Conservation (phyloP, 2,797 vertebrate species). For the Threskiornis aethiopicus region DNA sequence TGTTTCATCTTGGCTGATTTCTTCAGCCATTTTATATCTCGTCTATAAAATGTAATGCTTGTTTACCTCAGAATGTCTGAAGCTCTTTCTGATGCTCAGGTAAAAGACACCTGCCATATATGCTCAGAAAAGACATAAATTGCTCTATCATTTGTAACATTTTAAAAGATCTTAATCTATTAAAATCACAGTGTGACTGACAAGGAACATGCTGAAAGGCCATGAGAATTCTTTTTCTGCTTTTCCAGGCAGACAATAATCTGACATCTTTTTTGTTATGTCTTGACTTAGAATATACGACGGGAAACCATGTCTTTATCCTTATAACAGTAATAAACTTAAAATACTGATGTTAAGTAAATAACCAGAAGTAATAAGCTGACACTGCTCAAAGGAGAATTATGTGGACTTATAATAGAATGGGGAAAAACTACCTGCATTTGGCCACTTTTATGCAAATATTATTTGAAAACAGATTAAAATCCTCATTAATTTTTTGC, state of each 20-base stretch:
- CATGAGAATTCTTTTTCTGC: conserved; percentile 30
- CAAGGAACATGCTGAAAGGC: conserved; percentile 44
- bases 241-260: conserved; percentile 45
- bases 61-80: conserved; percentile 6
- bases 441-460: neutral
- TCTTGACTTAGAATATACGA: neutral
- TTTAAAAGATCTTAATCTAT: conserved; percentile 46
- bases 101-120: conserved; percentile 56
- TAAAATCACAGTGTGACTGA: conserved; percentile 55
- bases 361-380: neutral
- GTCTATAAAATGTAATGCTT: neutral
- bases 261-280: conserved; percentile 45
- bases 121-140: conserved; percentile 37
- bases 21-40: conserved; percentile 5
- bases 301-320: neutral
- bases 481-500: neutral
- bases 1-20: neutral
- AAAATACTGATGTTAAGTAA: neutral
- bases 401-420: neutral
- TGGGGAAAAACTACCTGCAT: rapidly evolving
- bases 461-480: neutral
- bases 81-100: conserved; percentile 22
- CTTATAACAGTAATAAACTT: neutral
- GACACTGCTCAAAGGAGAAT: neutral
- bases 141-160: conserved; percentile 50